A percentile compares a stretch with the other conserved stretches of the same genome.
These are phyloP conservation scores for Tragelaphus imberbis DNA, from an alignment of 2,113 vertebrate genomes.

Conservation along the genomic window DNA sequence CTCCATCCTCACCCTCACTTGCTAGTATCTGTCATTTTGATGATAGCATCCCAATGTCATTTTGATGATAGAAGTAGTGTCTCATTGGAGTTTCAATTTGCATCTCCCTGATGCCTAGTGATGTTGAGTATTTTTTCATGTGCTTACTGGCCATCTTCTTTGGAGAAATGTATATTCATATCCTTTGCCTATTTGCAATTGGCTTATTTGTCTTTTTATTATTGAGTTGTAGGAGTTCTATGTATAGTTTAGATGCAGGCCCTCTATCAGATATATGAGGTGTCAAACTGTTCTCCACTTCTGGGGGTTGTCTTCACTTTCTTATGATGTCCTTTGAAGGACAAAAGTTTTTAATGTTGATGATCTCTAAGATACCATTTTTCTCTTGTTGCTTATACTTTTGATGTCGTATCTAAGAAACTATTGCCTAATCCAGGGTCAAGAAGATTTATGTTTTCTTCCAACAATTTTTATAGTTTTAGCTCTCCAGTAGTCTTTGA, in stretches of 20 bases:
- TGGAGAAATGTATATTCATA: neutral
- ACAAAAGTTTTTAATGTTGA: neutral
- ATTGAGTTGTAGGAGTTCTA: neutral
- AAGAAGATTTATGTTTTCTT: neutral
- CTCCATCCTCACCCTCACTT: neutral
- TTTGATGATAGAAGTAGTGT: neutral
- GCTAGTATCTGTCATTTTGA: neutral
- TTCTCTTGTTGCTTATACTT: neutral
- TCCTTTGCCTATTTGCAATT: neutral
- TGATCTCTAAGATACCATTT: neutral
- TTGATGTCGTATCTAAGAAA: neutral
- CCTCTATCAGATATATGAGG: neutral
- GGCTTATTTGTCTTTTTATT: neutral
- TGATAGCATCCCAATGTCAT: neutral
- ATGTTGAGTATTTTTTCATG: neutral
- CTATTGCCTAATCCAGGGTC: neutral
- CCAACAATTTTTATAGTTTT: neutral
- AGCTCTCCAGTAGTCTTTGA: neutral
- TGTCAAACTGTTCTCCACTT: neutral
- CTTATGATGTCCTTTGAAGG: neutral
- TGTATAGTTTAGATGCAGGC: neutral
- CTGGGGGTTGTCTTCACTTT: neutral
- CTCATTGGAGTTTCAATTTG: neutral
- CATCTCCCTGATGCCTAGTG: neutral
- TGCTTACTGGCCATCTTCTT: neutral